phyloP scores from a whole-genome alignment of 2,113 vertebrate species.

The Electrona antarctica region DNA sequence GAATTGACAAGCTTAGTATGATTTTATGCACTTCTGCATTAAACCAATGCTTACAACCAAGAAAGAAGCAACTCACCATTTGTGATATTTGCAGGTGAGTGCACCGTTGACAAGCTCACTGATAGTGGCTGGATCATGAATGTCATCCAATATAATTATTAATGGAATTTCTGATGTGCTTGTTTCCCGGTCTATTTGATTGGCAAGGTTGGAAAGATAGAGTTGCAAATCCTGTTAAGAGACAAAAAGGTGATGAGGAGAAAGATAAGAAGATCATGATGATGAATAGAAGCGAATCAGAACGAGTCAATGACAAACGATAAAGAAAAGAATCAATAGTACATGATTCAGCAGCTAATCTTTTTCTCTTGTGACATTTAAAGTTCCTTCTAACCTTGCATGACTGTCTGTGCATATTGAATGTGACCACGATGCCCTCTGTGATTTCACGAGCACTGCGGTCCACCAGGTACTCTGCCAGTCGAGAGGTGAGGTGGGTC shows the following conservation, averaged over 20 bases:
- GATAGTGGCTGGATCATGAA: conserved; percentile 88
- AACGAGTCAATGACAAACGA: not conserved
- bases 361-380: not conserved
- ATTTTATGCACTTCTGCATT: too few species aligned
- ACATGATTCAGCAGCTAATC: not conserved
- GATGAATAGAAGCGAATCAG: not conserved
- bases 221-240: conserved; percentile 90
- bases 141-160: conserved; percentile 93
- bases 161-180: conserved; percentile 86
- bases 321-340: not conserved
- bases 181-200: conserved; percentile 94
- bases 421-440: conserved; percentile 88
- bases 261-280: not conserved
- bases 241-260: not conserved
- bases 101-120: conserved; percentile 97
- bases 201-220: conserved; percentile 95
- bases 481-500: conserved; percentile 90
- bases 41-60: too few species aligned
- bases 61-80: conserved; percentile 84
- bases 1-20: not conserved
- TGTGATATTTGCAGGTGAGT: conserved; percentile 98
- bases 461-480: conserved; percentile 96
- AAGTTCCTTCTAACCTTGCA: conserved; percentile 87
- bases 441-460: conserved; percentile 90
- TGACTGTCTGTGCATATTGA: conserved; percentile 98